Evolutionary conservation across 2,888 invertebrate species (phyloP).

Genomic region (Lepidonotus clava): DNA sequence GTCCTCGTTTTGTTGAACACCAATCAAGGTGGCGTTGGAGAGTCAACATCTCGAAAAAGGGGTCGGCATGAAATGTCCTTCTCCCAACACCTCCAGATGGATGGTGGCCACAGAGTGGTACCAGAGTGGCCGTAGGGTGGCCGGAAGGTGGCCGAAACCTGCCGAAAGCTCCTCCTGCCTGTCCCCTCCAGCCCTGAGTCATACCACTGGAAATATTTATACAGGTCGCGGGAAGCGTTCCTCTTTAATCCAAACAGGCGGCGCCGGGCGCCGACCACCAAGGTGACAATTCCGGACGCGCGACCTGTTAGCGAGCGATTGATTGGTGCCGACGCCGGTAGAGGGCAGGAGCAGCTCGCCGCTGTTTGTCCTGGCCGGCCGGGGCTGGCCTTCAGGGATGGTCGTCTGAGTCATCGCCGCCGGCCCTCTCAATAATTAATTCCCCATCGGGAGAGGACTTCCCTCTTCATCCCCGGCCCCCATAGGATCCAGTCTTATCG

Average conservation of each 20-base stretch:
- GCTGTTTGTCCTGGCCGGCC: background rate
- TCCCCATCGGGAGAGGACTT: background rate
- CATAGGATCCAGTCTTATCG: no score
- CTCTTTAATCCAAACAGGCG: constrained; percentile 5
- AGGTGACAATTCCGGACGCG: constrained; percentile 5
- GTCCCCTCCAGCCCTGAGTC: constrained; percentile 7
- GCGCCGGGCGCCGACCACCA: background rate
- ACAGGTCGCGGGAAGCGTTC: background rate
- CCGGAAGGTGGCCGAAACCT: no score
- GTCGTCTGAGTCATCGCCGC: background rate
- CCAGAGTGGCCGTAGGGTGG: no score
- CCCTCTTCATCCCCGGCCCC: background rate
- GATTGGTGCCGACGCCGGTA: background rate
- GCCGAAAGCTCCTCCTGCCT: no score
- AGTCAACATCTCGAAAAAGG: background rate
- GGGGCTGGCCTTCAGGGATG: background rate
- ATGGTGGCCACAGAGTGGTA: no score
- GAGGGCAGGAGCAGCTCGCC: background rate
- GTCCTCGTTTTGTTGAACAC: constrained; percentile 3
- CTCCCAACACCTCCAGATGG: background rate
- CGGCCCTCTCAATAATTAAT: constrained; percentile 25
- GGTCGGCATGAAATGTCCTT: background rate
- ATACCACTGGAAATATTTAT: constrained; percentile 19
- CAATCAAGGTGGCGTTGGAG: background rate
- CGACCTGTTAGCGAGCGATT: constrained; percentile 11